A percentile compares a stretch with the other conserved stretches of the same genome.
These are phyloP conservation scores for Drosophila tristis DNA, from an alignment of 1,140 invertebrate species.

Conservation along the genomic window DNA sequence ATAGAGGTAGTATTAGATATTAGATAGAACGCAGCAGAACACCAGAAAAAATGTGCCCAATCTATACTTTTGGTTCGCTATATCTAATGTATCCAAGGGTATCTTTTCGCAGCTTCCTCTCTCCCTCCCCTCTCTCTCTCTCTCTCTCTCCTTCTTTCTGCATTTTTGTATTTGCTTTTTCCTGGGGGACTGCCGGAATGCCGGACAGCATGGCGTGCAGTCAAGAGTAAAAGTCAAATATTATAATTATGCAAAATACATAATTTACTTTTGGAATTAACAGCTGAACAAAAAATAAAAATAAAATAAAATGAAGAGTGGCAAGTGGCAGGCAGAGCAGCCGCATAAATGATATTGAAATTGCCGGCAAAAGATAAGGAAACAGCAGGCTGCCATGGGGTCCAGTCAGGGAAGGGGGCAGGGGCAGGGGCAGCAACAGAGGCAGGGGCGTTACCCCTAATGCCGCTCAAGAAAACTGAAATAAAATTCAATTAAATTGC, in stretches of 20 bases:
- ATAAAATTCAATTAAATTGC: constrained; percentile 81
- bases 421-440: constrained; percentile 40
- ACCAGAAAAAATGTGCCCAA: too few relatives aligned
- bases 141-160: too few relatives aligned
- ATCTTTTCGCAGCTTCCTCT: too few relatives aligned
- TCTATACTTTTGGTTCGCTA: too few relatives aligned
- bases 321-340: constrained; percentile 24
- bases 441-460: constrained; percentile 70
- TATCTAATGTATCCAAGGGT: too few relatives aligned
- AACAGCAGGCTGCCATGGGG: constrained; percentile 8
- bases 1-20: too few relatives aligned
- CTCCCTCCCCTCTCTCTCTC: too few relatives aligned
- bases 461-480: constrained; percentile 70
- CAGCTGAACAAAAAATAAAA: constrained; percentile 61
- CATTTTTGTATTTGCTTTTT: too few relatives aligned
- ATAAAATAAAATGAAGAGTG: constrained; percentile 2
- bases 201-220: constrained; percentile 53
- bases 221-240: constrained; percentile 82
- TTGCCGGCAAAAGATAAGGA: constrained; percentile 58
- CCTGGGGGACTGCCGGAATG: too few relatives aligned
- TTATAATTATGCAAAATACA: constrained; percentile 83
- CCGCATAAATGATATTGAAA: constrained; percentile 66
- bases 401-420: background rate
- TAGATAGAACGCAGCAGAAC: too few relatives aligned
- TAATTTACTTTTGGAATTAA: constrained; percentile 81